Conservation (phyloP, 2,113 vertebrate species). For the Leptobrachium leishanense region DNA sequence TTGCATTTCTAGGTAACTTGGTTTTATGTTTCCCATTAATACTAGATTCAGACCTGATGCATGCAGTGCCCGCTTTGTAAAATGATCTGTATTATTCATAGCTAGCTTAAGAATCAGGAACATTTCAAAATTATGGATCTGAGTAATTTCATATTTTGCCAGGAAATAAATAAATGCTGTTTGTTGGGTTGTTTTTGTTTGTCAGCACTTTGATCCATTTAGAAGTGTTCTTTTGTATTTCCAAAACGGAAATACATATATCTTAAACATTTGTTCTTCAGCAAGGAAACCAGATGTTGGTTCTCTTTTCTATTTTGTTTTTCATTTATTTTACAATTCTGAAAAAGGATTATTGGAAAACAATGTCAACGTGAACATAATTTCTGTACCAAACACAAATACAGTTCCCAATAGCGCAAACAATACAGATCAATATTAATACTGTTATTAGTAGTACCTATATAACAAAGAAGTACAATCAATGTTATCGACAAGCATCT, state of each 20-base stretch:
- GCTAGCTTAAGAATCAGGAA: background rate
- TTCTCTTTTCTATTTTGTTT: too few relatives aligned
- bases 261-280: background rate
- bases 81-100: conserved; percentile 1
- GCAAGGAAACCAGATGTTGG: too few relatives aligned
- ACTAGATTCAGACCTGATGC: conserved; percentile 3
- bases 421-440: too few relatives aligned
- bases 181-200: conserved; percentile 1
- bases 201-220: conserved; percentile 1
- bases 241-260: background rate
- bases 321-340: background rate
- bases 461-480: too few relatives aligned
- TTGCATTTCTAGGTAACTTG: conserved; percentile 16
- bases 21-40: background rate
- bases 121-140: conserved; percentile 7
- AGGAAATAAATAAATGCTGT: background rate
- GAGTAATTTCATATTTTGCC: background rate
- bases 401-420: too few relatives aligned
- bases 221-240: background rate
- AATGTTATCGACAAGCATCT: too few relatives aligned
- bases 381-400: too few relatives aligned
- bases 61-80: background rate
- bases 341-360: background rate
- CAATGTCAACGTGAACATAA: background rate
- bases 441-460: too few relatives aligned